A percentile compares a stretch with the other conserved stretches of the same genome.
Evolutionary conservation across 2,797 vertebrate genomes (phyloP).

Genomic region (Hypotaenidia okinawae): DNA sequence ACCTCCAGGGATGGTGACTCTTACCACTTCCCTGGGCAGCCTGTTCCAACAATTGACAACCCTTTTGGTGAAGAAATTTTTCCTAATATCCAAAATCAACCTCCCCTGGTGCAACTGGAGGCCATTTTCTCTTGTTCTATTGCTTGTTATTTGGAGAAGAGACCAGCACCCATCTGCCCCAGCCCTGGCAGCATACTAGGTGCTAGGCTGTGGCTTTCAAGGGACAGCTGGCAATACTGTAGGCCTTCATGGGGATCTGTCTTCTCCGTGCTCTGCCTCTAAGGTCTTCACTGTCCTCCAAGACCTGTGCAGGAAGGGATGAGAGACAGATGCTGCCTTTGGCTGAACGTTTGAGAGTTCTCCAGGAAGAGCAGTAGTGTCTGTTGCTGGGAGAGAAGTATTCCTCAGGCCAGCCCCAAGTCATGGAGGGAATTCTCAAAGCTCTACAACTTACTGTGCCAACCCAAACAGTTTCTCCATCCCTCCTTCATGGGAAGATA

Average conservation of each 20-base stretch:
- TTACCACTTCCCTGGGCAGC: too few relatives aligned
- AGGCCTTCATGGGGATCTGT: accelerated
- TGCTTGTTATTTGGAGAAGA: too few relatives aligned
- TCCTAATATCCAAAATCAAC: too few relatives aligned
- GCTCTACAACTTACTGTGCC: neutral
- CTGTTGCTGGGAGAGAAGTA: accelerated
- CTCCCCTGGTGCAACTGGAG: too few relatives aligned
- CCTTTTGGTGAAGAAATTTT: too few relatives aligned
- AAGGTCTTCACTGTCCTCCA: neutral
- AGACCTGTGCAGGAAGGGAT: neutral
- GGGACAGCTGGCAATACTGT: neutral
- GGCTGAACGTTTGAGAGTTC: neutral
- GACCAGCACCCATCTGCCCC: neutral
- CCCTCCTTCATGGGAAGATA: neutral
- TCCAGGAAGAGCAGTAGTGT: neutral
- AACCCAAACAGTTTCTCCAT: neutral
- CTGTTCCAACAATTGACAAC: too few relatives aligned
- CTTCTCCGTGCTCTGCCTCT: neutral
- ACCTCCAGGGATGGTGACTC: too few relatives aligned
- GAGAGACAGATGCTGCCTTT: neutral
- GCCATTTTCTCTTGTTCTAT: too few relatives aligned
- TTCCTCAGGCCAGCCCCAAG: neutral
- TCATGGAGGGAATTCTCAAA: neutral
- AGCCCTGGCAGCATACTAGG: neutral
- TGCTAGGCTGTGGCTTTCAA: neutral